phyloP scores from a whole-genome alignment of 2,888 invertebrate genomes.

The Hirtodrosophila histrioides region DNA sequence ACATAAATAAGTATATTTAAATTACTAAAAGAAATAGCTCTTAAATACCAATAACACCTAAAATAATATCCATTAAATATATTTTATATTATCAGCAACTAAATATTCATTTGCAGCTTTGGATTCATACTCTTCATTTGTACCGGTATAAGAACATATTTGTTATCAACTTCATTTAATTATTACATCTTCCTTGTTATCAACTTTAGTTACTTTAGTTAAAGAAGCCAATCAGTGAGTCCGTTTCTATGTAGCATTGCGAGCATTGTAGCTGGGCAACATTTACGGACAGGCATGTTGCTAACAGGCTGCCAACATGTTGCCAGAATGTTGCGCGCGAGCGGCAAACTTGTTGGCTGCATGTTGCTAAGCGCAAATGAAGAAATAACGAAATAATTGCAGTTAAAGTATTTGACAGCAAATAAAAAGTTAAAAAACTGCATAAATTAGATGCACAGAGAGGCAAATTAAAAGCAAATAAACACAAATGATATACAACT shows the following conservation, averaged over 20 bases:
- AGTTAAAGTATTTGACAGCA: conserved; percentile 50
- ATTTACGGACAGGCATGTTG: conserved; percentile 39
- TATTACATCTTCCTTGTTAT: too few species aligned
- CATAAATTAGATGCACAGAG: conserved; percentile 44
- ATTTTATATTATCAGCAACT: too few species aligned
- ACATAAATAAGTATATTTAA: too few species aligned
- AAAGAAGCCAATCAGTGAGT: too few species aligned
- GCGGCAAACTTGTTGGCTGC: conserved; percentile 62
- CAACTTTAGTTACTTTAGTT: too few species aligned
- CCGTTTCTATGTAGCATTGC: conserved; percentile 5
- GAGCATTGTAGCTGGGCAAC: conserved; percentile 36
- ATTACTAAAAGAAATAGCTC: too few species aligned
- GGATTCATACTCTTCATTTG: too few species aligned
- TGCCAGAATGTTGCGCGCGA: conserved; percentile 54
- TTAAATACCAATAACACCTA: too few species aligned
- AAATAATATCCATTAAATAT: too few species aligned
- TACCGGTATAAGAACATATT: too few species aligned
- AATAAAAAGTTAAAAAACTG: conserved; percentile 37
- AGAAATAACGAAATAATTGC: conserved; percentile 57
- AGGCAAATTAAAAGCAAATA: conserved; percentile 54
- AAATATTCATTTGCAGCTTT: too few species aligned
- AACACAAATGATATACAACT: conserved; percentile 43
- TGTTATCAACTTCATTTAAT: too few species aligned
- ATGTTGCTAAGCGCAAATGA: conserved; percentile 53
- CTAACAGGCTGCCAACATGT: conserved; percentile 29